Conservation (phyloP, 2,888 invertebrate species). For the Tolmerus cingulatus region DNA sequence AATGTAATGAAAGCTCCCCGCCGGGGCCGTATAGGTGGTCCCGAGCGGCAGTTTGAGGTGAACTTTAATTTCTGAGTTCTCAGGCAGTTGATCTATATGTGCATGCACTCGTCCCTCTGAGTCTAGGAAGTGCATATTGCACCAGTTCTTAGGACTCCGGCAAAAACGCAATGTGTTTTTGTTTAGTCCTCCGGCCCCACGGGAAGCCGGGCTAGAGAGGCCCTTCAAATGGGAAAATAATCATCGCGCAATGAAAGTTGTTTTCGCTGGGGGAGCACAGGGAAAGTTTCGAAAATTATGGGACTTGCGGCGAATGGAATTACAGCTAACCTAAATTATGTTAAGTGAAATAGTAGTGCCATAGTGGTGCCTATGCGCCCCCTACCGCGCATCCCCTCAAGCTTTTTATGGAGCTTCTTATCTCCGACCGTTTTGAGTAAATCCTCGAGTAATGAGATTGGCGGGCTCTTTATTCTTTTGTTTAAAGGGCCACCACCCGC, state of each 20-base stretch:
- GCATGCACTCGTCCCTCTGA: not conserved
- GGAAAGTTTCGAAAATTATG: conserved; percentile 35
- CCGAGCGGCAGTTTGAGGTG: not conserved
- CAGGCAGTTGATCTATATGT: conserved; percentile 21
- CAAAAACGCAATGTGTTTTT: conserved; percentile 11
- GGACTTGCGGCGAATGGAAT: conserved; percentile 31
- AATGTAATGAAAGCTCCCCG: conserved; percentile 27
- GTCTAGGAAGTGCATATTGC: not conserved
- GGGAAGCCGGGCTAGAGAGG: not conserved
- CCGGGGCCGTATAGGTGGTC: not conserved
- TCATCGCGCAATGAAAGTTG: conserved; percentile 36
- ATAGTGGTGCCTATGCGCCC: not conserved
- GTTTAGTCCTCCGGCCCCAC: not conserved
- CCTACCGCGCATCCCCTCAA: not conserved
- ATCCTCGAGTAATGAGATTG: not conserved
- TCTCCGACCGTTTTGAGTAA: not conserved
- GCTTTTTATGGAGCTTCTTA: conserved; percentile 9
- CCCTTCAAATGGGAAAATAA: conserved; percentile 32
- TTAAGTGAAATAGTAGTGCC: conserved; percentile 26
- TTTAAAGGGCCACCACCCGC: not conserved
- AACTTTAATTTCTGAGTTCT: conserved; percentile 30
- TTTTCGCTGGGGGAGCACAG: conserved; percentile 24
- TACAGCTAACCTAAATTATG: conserved; percentile 32
- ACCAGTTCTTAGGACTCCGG: not conserved
- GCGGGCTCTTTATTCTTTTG: not conserved